These are phyloP conservation scores for Thyatira batis DNA, from an alignment of 2,888 invertebrate genomes.

Conservation along the genomic window DNA sequence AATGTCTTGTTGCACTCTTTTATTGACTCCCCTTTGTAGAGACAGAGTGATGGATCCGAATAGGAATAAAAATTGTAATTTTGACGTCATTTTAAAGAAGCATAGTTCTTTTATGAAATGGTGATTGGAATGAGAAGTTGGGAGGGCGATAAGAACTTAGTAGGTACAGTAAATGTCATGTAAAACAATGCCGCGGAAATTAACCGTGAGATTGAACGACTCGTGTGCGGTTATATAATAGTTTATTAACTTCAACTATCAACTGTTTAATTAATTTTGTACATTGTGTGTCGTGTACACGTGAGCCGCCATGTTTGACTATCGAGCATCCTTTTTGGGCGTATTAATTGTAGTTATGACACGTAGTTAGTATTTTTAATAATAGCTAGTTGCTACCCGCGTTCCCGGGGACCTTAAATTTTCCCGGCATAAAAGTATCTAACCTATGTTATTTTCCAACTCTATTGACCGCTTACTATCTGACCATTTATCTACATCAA, in stretches of 20 bases:
- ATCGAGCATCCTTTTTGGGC: too few relatives aligned
- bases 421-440: too few relatives aligned
- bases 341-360: too few relatives aligned
- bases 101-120: conserved; percentile 6
- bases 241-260: conserved; percentile 6
- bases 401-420: too few relatives aligned
- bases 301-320: neutral
- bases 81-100: neutral
- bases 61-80: neutral
- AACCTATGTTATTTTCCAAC: too few relatives aligned
- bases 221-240: conserved; percentile 3
- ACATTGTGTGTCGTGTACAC: neutral
- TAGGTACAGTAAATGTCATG: conserved; percentile 16
- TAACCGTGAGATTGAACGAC: conserved; percentile 27
- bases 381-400: too few relatives aligned
- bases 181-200: conserved; percentile 18
- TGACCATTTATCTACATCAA: too few relatives aligned
- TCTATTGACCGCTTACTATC: too few relatives aligned
- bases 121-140: conserved; percentile 8
- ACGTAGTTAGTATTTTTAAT: too few relatives aligned
- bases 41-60: conserved; percentile 1
- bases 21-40: conserved; percentile 1
- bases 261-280: conserved; percentile 3
- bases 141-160: conserved; percentile 16
- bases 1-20: neutral